Percentiles rank a stretch among this genome's conserved stretches.
These are phyloP conservation scores for Prionailurus bengalensis DNA, from an alignment of 2,113 vertebrate genomes.

Conservation along the genomic window DNA sequence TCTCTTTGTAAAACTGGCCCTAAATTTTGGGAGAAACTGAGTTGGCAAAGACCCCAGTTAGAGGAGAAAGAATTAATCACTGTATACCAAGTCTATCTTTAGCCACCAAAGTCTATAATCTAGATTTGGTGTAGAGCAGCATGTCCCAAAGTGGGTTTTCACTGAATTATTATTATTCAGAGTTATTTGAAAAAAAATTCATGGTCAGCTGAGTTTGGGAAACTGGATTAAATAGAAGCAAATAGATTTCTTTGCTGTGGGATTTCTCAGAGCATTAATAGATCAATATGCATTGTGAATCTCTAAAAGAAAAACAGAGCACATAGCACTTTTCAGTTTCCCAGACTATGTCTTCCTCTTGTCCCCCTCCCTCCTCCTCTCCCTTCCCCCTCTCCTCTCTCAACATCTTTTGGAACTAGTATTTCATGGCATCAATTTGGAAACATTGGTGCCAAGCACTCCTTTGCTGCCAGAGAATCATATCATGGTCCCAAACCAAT, in stretches of 20 bases:
- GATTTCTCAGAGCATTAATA: neutral
- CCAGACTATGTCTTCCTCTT: neutral
- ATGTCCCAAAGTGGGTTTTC: neutral
- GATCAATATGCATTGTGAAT: neutral
- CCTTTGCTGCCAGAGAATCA: neutral
- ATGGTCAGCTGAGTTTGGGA: neutral
- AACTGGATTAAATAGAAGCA: neutral
- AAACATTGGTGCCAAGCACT: neutral
- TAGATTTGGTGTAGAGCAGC: neutral
- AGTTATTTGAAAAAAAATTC: neutral
- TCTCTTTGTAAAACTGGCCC: neutral
- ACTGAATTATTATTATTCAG: neutral
- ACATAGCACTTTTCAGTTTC: neutral
- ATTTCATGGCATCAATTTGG: neutral
- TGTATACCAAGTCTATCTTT: neutral
- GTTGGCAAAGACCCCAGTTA: neutral
- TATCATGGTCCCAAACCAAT: constrained; percentile 15
- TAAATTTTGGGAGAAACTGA: neutral
- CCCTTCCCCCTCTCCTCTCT: neutral
- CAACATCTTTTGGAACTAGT: neutral
- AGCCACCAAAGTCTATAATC: neutral
- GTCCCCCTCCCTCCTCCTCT: too few relatives aligned
- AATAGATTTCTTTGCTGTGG: neutral
- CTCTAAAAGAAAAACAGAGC: neutral
- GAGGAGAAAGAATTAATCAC: neutral